Evolutionary conservation across 2,888 invertebrate species (phyloP).

Genomic region (Ophioninae sp.): DNA sequence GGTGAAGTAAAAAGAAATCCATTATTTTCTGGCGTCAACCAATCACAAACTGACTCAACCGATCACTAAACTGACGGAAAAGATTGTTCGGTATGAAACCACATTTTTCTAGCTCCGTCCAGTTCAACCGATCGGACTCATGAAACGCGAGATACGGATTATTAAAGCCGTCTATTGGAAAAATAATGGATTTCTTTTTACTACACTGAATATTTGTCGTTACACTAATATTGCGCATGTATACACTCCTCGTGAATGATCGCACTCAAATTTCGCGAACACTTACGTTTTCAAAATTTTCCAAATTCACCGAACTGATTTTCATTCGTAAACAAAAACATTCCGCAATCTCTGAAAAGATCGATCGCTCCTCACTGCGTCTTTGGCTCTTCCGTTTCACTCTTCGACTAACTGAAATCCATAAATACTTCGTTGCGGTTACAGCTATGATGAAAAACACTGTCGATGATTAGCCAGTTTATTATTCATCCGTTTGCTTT

Average conservation of each 20-base stretch:
- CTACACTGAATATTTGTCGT: too few relatives aligned
- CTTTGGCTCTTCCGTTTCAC: too few relatives aligned
- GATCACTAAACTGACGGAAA: too few relatives aligned
- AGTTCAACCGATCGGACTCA: too few relatives aligned
- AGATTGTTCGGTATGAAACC: too few relatives aligned
- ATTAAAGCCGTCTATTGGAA: too few relatives aligned
- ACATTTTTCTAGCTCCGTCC: too few relatives aligned
- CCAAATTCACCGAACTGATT: not conserved
- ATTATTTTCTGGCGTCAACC: not conserved
- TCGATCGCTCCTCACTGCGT: not conserved
- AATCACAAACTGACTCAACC: too few relatives aligned
- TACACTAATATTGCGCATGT: not conserved
- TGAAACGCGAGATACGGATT: too few relatives aligned
- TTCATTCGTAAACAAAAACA: not conserved
- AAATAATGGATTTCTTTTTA: too few relatives aligned
- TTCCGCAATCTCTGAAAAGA: not conserved
- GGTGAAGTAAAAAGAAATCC: not conserved
- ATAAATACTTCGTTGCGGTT: not conserved
- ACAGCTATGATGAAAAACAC: not conserved
- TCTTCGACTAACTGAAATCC: not conserved
- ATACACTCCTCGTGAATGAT: not conserved
- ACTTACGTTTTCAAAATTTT: not conserved
- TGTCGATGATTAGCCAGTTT: not conserved
- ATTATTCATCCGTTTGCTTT: not conserved
- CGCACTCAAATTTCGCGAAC: not conserved